A percentile compares a stretch with the other conserved stretches of the same genome.
These are phyloP conservation scores for Cyclura pinguis DNA, from an alignment of 2,797 vertebrate species.

Conservation along the genomic window DNA sequence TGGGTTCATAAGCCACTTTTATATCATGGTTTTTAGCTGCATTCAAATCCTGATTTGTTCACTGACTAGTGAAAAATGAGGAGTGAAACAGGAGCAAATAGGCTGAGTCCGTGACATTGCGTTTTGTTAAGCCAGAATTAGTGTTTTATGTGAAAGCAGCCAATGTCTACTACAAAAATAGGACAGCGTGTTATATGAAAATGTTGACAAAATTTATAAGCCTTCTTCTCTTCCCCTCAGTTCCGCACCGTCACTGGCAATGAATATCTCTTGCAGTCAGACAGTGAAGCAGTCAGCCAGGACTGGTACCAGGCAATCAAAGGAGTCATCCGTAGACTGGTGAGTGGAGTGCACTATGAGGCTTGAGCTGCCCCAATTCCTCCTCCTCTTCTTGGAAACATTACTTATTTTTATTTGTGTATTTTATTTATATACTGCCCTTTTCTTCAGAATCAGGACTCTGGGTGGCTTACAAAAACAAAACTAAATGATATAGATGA, in stretches of 20 bases:
- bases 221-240: conserved; percentile 67
- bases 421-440: no score
- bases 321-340: conserved; percentile 88
- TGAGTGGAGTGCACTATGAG: conserved; percentile 70
- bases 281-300: conserved; percentile 86
- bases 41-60: neutral
- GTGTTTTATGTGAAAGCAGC: neutral
- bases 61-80: neutral
- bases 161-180: neutral
- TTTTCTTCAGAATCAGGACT: no score
- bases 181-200: neutral
- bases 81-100: neutral
- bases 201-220: neutral
- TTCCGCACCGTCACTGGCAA: conserved; percentile 92
- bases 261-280: conserved; percentile 93
- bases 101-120: neutral
- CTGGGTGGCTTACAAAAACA: no score
- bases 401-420: neutral
- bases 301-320: conserved; percentile 91
- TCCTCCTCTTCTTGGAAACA: neutral
- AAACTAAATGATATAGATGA: no score
- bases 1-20: neutral
- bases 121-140: neutral
- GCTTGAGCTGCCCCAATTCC: neutral
- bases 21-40: no score